Evolutionary conservation across 2,113 vertebrate genomes (phyloP), one percentile per base, ranked within the genome.

Genomic region (Microcebus murinus): DNA sequence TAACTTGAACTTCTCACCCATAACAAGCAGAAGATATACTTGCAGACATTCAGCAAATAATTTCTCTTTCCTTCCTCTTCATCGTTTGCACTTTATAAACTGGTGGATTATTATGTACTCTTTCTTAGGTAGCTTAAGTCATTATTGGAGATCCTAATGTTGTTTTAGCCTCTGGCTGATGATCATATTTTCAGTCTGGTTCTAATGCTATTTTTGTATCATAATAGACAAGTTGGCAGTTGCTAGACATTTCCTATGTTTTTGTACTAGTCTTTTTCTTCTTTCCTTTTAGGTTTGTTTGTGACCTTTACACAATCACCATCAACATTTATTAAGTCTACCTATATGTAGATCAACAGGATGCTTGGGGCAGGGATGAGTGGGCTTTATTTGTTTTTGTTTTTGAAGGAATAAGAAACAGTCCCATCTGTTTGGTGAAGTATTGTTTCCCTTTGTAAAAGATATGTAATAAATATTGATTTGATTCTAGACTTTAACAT

Each of bases 1-100:
- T 96, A 97, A 94, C 85, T 94, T 91, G 95, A 97, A 97, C 97
- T 97, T 97, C 85, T 97, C 90, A 94, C 90, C 95, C 92, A 74
- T 85, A 74, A 57, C 17, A 96, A 88, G 55, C 63, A 95, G n/a
- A 92, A 95, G 48, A 88, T 81, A 80, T 67, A 61, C 42, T 74
- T 94, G 12, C 0, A 88, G 87, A 74, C 23, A 68, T 67, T 88
- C 14, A 59, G 45, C 59, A 89, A 90, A 29, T 94, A 48, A 76
- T 82, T 34, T 91, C 3, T 74, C 74, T 96, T 73, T 36, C 59
- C 20, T 82, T 81, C 52, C 20, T 59, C 15, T 91, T 89, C 34
- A 42, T 61, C 23, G 55, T 94, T 94, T 82, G 13, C 11, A 5
- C 73, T 87, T 57, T 67, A 76, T 84, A 65, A 94, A 74, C 65